Base-by-base conservation (phyloP, 2,888 invertebrate genomes). In the Physocephala rufipes region DNA sequence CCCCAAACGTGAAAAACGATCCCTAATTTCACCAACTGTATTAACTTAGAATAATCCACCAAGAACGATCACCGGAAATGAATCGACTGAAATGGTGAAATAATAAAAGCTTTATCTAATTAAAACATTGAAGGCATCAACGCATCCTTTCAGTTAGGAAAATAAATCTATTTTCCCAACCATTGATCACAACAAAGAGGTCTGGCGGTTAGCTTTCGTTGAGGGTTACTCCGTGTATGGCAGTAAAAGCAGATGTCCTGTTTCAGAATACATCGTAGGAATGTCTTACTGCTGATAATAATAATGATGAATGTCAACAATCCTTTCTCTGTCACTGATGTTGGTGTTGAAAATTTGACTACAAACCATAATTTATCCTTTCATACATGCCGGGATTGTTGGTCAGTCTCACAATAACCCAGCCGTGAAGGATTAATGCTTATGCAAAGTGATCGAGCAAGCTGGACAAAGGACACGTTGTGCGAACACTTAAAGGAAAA, bases 301-400 rank as follows among this genome's bases (percentile, higher is more conserved):
- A 0, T 43, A 30, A 28, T 36, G 36, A 36, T 36, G 36, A 15
- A 43, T 19, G 53, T 59, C 36, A 55, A 64, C 68, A 68, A 71
- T 69, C 59, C 62, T 74, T 71, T 19, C 73, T 28, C 53, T 74
- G 67, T 71, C 26, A 28, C 58, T 63, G 64, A 55, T 66, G 63
- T 69, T 70, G 45, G 63, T 45, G 81, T 82, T 78, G 77, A 78
- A 71, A 75, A 83, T 82, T 83, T 84, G 84, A 84, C 83, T 84
- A 82, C 80, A 84, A 83, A 83, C 82, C 84, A 83, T 83, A 83
- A 83, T 84, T 83, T 83, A 83, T 83, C 79, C 80, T 83, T 83
- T 80, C 78, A 81, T 78, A 83, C 76, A 78, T 81, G 83, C 80
- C 76, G 80, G 76, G 76, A 77, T 73, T 49, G 59, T 77, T 77